Evolutionary conservation across 2,797 vertebrate genomes (phyloP), one percentile per base, ranked within the genome.

Genomic region (Nothura maculosa): DNA sequence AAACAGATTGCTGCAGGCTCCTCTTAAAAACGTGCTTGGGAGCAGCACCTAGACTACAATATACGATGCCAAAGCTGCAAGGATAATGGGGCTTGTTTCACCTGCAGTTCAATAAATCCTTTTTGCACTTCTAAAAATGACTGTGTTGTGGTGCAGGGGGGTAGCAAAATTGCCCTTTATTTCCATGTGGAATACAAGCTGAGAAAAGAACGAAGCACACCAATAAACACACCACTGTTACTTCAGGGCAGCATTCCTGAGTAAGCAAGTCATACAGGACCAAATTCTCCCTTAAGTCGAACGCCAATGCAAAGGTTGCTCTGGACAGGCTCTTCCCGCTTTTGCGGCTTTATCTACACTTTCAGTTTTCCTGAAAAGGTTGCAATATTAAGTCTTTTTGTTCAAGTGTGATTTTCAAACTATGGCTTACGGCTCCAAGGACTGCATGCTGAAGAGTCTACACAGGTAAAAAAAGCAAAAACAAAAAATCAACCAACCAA

Each of bases 1-100:
- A 92, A 93, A 94, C 87, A 87, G 81, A 91, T 94, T 93, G 90
- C 89, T 86, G 36, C 32, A 79, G 91, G 92, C 78, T 93, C 52
- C 63, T 83, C 77, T 88, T 62, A 73, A 81, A 42, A 92, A 38
- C 2, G 2, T 16, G 27, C 70, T 94, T 74, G 84, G 72, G 77
- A 92, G 73, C 48, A 81, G 79, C 80, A 96, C 77, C 82, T 87
- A 68, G 52, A 50, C 80, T 70, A 74, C 77, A 77, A 81, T 10
- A 67, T 24, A 50, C 1, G 0, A 89, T 3, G 2, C 82, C 45
- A 45, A 81, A 79, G 67, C 52, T 77, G 80, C 87, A 86, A 93
- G 91, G 67, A 89, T 90, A 85, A 81, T 58, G 43, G 61, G 86
- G 64, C 32, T 88, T 80, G 10, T 80, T 95, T 88, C 70, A 91